Evolutionary conservation across 64 coral and sea anemone genomes (phyloP).

Genomic region (Montipora sp.): DNA sequence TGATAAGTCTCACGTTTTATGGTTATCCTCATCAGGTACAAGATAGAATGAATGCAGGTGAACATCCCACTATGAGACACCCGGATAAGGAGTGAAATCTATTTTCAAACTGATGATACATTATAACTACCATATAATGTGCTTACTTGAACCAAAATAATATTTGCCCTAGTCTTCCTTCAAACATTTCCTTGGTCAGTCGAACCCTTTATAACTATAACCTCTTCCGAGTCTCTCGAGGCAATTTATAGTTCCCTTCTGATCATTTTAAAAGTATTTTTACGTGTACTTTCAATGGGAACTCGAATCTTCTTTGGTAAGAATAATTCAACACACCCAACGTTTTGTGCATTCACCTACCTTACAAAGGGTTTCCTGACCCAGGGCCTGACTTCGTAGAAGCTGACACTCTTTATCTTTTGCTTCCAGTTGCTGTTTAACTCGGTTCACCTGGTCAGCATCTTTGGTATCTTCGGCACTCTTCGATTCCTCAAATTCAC

Average conservation of each 20-base stretch:
- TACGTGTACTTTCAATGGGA: not conserved
- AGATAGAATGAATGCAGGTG: no score
- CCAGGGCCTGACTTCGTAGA: not conserved
- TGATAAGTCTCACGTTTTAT: not conserved
- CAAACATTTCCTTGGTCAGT: not conserved
- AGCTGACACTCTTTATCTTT: not conserved
- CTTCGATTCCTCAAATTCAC: not conserved
- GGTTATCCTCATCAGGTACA: no score
- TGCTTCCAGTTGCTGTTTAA: not conserved
- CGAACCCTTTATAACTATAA: not conserved
- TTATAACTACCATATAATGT: no score
- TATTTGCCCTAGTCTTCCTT: no score
- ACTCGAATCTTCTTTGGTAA: not conserved
- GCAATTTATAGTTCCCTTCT: not conserved
- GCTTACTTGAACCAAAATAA: no score
- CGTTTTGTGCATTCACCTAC: not conserved
- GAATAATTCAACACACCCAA: not conserved
- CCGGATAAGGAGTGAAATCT: no score
- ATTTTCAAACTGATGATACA: no score
- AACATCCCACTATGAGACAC: no score
- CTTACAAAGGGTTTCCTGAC: conserved; percentile 1
- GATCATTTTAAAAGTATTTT: not conserved
- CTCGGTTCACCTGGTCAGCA: not conserved
- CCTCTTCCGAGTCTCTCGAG: not conserved
- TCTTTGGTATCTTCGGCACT: not conserved